phyloP scores from a whole-genome alignment of 1,140 invertebrate species.

The Drosophila setifemur region DNA sequence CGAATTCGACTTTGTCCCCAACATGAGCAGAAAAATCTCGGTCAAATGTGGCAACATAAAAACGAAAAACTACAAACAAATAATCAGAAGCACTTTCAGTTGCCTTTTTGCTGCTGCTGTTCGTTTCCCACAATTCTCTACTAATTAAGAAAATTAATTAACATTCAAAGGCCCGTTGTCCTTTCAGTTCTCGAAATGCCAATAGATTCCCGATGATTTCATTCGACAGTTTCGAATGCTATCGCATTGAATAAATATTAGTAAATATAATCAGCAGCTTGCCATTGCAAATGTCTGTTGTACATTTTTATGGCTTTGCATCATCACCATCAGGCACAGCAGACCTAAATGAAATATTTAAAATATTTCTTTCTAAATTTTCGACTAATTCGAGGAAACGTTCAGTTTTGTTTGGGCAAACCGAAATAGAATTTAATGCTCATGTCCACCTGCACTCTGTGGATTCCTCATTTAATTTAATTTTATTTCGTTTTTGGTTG shows the following conservation, averaged over 20 bases:
- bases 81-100: constrained; percentile 1
- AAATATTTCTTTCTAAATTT: constrained; percentile 1
- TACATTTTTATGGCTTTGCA: neutral
- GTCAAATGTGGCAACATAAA: neutral
- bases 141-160: neutral
- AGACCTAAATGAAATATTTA: neutral
- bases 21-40: neutral
- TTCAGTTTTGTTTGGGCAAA: neutral
- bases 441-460: constrained; percentile 2
- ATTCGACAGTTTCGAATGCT: too few relatives aligned
- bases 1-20: neutral
- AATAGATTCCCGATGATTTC: too few relatives aligned
- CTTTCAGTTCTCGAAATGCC: neutral
- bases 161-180: neutral
- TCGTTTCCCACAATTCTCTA: neutral
- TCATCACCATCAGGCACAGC: too few relatives aligned
- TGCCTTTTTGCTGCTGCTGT: neutral
- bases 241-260: neutral
- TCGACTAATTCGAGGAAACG: neutral
- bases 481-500: too few relatives aligned
- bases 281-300: neutral
- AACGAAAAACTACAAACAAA: too few relatives aligned
- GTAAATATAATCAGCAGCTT: too few relatives aligned
- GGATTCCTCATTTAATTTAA: constrained; percentile 9
- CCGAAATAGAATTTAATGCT: too few relatives aligned